Base-by-base conservation (phyloP, 1,140 invertebrate species). In the Nephila pilipes region DNA sequence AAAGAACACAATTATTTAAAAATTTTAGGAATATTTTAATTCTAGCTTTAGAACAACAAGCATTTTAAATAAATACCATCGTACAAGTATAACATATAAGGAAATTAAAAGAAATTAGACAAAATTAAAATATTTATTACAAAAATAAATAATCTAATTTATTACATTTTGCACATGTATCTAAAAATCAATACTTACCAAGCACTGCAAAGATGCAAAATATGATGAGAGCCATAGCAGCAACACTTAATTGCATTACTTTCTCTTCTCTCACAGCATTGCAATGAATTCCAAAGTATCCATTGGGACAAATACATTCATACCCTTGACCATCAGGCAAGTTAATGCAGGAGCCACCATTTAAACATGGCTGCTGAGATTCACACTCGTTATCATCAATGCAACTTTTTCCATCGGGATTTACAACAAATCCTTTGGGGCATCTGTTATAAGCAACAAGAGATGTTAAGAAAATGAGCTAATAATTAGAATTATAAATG, bases 301-400 rank as follows among this genome's bases (percentile, higher is more conserved):
- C 98, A 93, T 97, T 97, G 6, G 97, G 97, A 95, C 99, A 99
- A 93, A 94, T 93, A 85, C 96, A 96, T 29, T 94, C 90, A 83
- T 94, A 95, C 0, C 95, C 95, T 60, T 94, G 54, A 16, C 95
- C 95, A 89, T 95, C 91, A 97, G 97, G 95, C 97, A 99, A 94
- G 97, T 97, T 95, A 2, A 94, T 25, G 88, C 95, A 95, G 25
- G 93, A 92, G 3, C 94, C 95, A 32, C 94, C 98, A 95, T 99
- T 99, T 94, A 98, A 96, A 95, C 98, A 99, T 93, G 98, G 98
- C 95, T 97, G 97, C 22, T 57, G 38, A 95, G 98, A 98, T 94
- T 98, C 96, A 95, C 98, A 99, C 95, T 99, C 98, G 96, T 99
- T 98, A 95, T 98, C 98, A 96, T 99, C 98, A 96, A 97, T 97